Evolutionary conservation across 2,797 vertebrate species (phyloP).

Genomic region (Nyctalus aviator): DNA sequence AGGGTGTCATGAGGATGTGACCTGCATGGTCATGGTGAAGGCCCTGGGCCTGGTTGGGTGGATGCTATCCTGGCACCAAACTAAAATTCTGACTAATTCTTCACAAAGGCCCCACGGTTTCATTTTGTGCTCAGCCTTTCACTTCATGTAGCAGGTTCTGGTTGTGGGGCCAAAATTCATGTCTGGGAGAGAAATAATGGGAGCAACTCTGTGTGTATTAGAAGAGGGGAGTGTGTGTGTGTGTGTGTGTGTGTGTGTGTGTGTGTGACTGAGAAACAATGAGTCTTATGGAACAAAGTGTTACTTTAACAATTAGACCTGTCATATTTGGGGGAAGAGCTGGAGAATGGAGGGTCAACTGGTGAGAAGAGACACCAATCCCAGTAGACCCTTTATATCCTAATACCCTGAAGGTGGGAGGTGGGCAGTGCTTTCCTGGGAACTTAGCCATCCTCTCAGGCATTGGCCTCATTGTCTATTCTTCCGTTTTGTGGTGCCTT

Average conservation of each 20-base stretch:
- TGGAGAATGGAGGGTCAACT: not conserved
- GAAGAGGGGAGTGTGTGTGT: no score
- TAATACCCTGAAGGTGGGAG: not conserved
- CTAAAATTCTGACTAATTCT: not conserved
- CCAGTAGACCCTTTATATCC: not conserved
- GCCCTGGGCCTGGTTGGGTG: no score
- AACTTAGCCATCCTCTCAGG: not conserved
- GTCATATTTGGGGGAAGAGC: fast-evolving
- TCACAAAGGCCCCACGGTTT: not conserved
- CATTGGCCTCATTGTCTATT: fast-evolving
- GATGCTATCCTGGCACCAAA: no score
- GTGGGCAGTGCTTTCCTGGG: not conserved
- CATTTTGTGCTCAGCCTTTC: not conserved
- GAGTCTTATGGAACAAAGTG: not conserved
- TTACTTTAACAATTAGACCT: not conserved
- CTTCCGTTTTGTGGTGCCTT: not conserved
- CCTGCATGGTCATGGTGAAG: not conserved
- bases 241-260: not conserved
- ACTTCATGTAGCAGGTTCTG: not conserved
- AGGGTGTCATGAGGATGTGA: not conserved
- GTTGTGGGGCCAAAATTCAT: not conserved
- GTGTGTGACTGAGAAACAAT: not conserved
- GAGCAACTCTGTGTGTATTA: not conserved
- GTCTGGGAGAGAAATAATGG: not conserved
- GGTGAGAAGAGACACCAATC: not conserved